phyloP scores from a whole-genome alignment of 2,888 invertebrate species.

The Drosophila kambysellisi region DNA sequence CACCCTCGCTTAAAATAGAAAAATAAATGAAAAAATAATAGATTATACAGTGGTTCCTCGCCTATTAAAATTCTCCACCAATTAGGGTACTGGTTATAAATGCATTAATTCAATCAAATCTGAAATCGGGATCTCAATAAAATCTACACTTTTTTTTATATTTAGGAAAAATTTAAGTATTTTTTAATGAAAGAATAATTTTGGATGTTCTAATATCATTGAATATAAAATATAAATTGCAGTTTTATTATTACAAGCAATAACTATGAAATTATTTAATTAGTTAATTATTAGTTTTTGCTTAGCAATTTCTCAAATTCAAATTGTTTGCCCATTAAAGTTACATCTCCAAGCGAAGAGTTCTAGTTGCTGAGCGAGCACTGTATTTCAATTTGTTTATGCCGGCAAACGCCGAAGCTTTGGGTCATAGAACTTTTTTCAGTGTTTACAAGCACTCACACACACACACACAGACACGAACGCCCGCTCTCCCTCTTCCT shows the following conservation, averaged over 20 bases:
- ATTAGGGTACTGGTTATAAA: background rate
- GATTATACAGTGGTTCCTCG: conserved; percentile 16
- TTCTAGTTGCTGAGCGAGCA: background rate
- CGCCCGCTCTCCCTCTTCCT: conserved; percentile 20
- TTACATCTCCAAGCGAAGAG: background rate
- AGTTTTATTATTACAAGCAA: background rate
- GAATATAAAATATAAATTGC: background rate
- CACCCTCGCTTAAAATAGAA: conserved; percentile 1
- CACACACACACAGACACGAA: conserved; percentile 29
- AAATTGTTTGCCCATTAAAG: background rate
- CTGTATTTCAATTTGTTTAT: conserved; percentile 48
- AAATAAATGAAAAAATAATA: conserved; percentile 13
- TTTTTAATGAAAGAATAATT: background rate
- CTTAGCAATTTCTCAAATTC: background rate
- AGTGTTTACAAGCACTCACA: conserved; percentile 62
- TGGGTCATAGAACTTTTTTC: conserved; percentile 82
- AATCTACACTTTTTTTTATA: background rate
- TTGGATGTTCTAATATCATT: background rate
- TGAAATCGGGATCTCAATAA: background rate
- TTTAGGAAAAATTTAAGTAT: background rate
- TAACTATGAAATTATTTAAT: background rate
- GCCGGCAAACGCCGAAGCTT: conserved; percentile 65
- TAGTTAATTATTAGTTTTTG: too few species aligned
- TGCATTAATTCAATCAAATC: background rate
- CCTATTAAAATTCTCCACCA: background rate